Conservation (phyloP, 2,797 vertebrate species). For the Alcedo quadribrachys region DNA sequence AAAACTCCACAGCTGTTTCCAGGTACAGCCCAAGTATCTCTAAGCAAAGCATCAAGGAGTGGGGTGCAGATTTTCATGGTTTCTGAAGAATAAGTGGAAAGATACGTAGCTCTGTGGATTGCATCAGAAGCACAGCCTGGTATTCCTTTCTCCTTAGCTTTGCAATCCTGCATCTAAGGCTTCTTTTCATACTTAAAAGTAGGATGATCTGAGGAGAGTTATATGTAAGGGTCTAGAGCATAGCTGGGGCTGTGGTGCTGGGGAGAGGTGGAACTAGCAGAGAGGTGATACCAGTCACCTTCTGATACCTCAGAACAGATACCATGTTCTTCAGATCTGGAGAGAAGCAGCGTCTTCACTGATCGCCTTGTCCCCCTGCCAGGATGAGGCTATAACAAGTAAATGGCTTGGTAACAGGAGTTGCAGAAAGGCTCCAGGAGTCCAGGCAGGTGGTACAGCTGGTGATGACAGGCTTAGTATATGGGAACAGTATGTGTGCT, state of each 20-base stretch:
- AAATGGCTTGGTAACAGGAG: slow-evolving; percentile 13
- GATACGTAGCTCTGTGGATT: not conserved
- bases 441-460: slow-evolving; percentile 48
- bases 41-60: not conserved
- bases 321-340: not conserved
- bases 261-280: not conserved
- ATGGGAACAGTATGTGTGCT: slow-evolving; percentile 52
- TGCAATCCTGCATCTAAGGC: not conserved
- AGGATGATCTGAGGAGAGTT: not conserved
- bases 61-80: not conserved
- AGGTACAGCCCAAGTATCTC: not conserved
- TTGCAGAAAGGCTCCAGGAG: slow-evolving; percentile 2
- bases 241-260: not conserved
- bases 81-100: not conserved
- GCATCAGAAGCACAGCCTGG: not conserved
- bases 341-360: not conserved
- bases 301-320: not conserved
- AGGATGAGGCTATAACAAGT: not conserved
- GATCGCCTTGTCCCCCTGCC: slow-evolving; percentile 2
- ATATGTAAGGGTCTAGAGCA: not conserved
- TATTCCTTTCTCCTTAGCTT: not conserved
- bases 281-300: not conserved
- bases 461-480: slow-evolving; percentile 34
- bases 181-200: not conserved
- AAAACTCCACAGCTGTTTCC: not conserved